Base-by-base conservation (phyloP, 2,113 vertebrate genomes). In the Serilophus lunatus region DNA sequence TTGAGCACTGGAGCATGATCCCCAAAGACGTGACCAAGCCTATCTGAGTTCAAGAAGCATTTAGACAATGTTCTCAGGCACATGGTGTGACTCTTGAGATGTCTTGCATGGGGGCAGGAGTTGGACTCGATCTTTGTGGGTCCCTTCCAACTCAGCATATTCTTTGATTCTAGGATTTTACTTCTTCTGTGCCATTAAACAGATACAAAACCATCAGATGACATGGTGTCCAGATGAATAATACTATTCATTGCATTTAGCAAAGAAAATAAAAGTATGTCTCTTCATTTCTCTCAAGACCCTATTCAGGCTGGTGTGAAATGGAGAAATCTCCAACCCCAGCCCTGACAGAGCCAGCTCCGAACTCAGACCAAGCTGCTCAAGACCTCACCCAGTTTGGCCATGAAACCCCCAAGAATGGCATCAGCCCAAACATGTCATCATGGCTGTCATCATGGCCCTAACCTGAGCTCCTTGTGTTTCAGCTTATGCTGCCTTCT, bases 361-460 rank as follows among this genome's bases (percentile, higher is more conserved):
- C 63, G n/a, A 31, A 12, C 9, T 82, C 29, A 19, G 75, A 38
- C 10, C 3, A 0, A 16, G 10, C 33, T 80, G 35, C 19, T 76
- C 42, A 57, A 18, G 38, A 18, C 22, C 57, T 76, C 17, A 63
- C 16, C 13, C 33, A 7, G 8, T 15, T 0, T 0, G 18, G 23
- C 12, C 28, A 18, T 31, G 7, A 59, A 57, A 44, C 12, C 17
- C 6, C 6, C 7, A 15, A 74, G 49, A n/a, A 33, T 42, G 14
- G 19, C 44, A 33, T n/a, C n/a, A n/a, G n/a, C n/a, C n/a, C n/a
- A n/a, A n/a, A n/a, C n/a, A n/a, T n/a, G n/a, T n/a, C n/a, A n/a
- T n/a, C n/a, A n/a, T n/a, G n/a, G n/a, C n/a, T n/a, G n/a, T 1
- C 1, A 2, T 83, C 4, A 2, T 6, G 38, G 42, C n/a, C 79